Base-by-base conservation (phyloP, 2,797 vertebrate species). In the Chaetodon trifasciatus region DNA sequence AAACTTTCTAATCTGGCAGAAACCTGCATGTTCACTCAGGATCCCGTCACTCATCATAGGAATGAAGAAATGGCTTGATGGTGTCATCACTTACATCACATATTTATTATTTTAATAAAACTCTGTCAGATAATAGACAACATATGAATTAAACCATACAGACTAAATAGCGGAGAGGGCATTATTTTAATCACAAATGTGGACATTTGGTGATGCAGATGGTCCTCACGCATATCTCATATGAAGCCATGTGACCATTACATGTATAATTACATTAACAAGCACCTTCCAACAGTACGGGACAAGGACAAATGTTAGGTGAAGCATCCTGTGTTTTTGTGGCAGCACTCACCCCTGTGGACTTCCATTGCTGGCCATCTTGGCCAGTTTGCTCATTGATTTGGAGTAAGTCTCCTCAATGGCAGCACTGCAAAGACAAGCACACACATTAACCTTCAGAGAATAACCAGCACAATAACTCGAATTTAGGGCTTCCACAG, bases 401-500 rank as follows among this genome's bases (percentile, higher is more conserved):
- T 99, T 99, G 40, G 98, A 97, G 70, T 99, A 99, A 13, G 96
- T 96, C 92, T 99, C 98, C 86, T 99, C 98, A 1, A 99, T 91
- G 60, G 97, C 95, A 5, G 97, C 97, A 88, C 98, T 99, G 80
- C 28, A 75, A 70, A 17, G 0, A 76, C 1, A 75, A 69, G 79
- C 15, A 83, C 16, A 74, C 1, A 70, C 12, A 49, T 39, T n/a
- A 78, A 6, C 7, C 39, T 46, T 8, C 74, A 28, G 8, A 69
- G 37, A 56, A 35, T 10, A 53, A 8, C 5, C 7, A 19, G 24
- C 10, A 42, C 53, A 52, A 35, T 50, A 55, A 61, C 42, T 17
- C 5, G 12, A 8, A 67, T 35, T 32, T 3, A 12, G 3, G 5
- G 9, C 10, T 11, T 8, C 6, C n/a, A 7, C 8, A 32, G 6